These are phyloP conservation scores for Chlorospingus flavigularis DNA, from an alignment of 2,797 vertebrate species.

Conservation along the genomic window DNA sequence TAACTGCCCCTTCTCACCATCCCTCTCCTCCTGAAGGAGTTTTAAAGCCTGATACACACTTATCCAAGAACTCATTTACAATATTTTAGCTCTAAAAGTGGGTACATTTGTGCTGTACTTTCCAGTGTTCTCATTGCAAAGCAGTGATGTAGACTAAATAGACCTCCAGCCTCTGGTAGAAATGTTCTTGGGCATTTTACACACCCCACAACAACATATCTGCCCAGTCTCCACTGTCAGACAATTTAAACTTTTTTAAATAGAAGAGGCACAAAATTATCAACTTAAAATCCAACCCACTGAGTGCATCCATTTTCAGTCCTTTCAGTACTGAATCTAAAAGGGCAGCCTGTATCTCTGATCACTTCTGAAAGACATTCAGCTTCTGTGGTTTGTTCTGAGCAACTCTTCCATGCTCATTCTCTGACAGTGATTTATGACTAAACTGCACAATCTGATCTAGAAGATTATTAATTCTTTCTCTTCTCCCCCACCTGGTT, in stretches of 20 bases:
- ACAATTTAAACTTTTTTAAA: neutral
- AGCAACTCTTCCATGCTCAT: neutral
- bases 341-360: neutral
- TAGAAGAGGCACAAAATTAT: neutral
- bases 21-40: neutral
- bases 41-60: neutral
- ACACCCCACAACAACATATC: neutral
- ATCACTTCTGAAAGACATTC: neutral
- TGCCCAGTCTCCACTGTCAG: neutral
- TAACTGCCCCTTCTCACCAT: neutral
- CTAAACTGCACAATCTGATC: constrained; percentile 13
- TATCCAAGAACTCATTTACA: neutral
- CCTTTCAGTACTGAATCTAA: neutral
- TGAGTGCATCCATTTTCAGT: neutral
- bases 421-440: constrained; percentile 40
- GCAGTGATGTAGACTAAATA: neutral
- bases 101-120: neutral
- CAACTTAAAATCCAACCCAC: neutral
- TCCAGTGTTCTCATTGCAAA: neutral
- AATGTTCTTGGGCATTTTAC: neutral
- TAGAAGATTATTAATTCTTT: constrained; percentile 19
- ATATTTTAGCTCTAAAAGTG: neutral
- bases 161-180: neutral
- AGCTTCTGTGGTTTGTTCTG: neutral
- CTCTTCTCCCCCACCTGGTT: neutral